A percentile compares a stretch with the other conserved stretches of the same genome.
These are phyloP conservation scores for Tursiops truncatus DNA, from an alignment of 2,113 vertebrate genomes.

Conservation along the genomic window DNA sequence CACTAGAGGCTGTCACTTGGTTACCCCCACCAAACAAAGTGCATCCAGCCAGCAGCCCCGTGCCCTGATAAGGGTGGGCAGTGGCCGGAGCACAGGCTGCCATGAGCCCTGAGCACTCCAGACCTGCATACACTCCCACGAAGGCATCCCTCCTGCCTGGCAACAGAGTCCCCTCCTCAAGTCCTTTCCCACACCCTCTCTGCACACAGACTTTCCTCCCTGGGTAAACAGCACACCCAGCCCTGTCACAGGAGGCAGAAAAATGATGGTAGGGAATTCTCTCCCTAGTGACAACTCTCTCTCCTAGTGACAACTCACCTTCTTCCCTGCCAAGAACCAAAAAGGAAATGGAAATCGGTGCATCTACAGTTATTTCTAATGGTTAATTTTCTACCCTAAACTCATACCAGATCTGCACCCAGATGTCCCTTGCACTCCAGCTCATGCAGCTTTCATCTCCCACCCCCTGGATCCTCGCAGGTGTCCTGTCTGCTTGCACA, in stretches of 20 bases:
- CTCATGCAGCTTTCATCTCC: background rate
- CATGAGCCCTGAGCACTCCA: accelerated
- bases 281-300: background rate
- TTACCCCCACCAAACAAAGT: accelerated
- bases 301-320: too few species aligned
- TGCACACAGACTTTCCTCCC: too few species aligned
- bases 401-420: background rate
- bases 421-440: background rate
- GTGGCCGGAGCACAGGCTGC: background rate
- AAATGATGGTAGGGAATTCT: background rate
- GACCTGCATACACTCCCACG: accelerated
- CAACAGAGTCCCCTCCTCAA: background rate
- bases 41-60: accelerated
- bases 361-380: background rate
- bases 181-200: background rate
- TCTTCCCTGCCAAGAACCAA: background rate
- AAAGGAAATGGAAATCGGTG: background rate
- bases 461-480: accelerated
- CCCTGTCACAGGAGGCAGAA: background rate
- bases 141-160: too few species aligned
- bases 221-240: background rate
- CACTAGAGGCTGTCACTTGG: background rate
- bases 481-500: background rate
- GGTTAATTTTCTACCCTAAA: background rate
- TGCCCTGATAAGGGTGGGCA: background rate